Percentiles rank a stretch among this genome's conserved stretches.
Conservation (phyloP, 2,888 invertebrate genomes). For the Drosophila infuscata region DNA sequence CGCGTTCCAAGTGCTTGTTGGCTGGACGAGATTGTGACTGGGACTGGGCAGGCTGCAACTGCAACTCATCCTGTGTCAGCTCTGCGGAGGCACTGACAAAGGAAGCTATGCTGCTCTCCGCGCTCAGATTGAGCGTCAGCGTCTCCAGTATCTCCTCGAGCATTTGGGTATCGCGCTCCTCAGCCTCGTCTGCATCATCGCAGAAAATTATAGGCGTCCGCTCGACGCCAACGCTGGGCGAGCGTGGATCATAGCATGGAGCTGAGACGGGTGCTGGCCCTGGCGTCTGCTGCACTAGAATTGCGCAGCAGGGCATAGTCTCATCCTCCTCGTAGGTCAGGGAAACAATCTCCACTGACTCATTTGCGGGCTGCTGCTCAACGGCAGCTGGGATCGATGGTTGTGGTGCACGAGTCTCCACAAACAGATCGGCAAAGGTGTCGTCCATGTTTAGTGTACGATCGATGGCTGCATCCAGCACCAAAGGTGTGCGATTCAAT, state of each 20-base stretch:
- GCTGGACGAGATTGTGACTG: constrained; percentile 28
- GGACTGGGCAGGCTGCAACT: background rate
- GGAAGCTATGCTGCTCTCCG: constrained; percentile 72
- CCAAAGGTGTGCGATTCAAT: constrained; percentile 80
- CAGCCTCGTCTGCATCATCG: constrained; percentile 72
- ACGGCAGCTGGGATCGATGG: constrained; percentile 19
- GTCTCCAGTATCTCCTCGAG: constrained; percentile 81
- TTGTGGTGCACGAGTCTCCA: constrained; percentile 69
- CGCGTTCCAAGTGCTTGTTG: constrained; percentile 78
- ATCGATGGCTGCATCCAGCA: constrained; percentile 78
- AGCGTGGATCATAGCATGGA: constrained; percentile 80
- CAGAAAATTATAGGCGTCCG: constrained; percentile 83
- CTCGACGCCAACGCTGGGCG: constrained; percentile 82
- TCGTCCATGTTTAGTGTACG: constrained; percentile 81
- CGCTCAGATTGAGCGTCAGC: constrained; percentile 77
- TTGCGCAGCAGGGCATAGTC: constrained; percentile 63
- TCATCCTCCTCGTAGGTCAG: constrained; percentile 68
- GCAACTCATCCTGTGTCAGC: constrained; percentile 31
- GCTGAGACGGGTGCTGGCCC: background rate
- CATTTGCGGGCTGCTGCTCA: constrained; percentile 23
- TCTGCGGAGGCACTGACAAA: constrained; percentile 54
- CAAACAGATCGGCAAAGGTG: constrained; percentile 83
- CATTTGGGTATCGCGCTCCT: constrained; percentile 79
- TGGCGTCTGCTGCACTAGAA: constrained; percentile 49
- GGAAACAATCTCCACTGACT: constrained; percentile 60